Base-by-base conservation (phyloP, 1,140 invertebrate species). In the Lutraria rhynchaena region DNA sequence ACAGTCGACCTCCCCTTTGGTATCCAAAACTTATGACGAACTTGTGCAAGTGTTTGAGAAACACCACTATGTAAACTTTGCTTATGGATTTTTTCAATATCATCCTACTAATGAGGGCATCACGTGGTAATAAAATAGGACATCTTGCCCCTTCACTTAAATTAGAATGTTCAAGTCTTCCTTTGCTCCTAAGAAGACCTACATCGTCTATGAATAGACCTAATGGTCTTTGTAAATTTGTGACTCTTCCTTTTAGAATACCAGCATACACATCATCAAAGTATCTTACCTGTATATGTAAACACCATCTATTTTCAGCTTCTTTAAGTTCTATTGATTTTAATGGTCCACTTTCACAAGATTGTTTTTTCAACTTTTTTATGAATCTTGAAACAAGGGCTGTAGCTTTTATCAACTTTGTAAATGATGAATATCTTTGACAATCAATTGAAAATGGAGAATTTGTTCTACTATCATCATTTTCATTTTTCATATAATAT, bases 401-500 rank as follows among this genome's bases (percentile, higher is more conserved):
- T 60, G 73, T 76, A 0, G 63, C 24, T 49, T 58, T 61, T 1
- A 76, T 2, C 24, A 63, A 2, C 17, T 76, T 76, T 76, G 73
- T 76, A 17, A 76, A n/a, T n/a, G 73, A 76, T n/a, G 58, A 76
- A 60, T 44, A 61, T 17, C 33, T 24, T 29, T 60, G 24, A 63
- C 13, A n/a, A 13, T 76, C 41, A 3, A 76, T 63, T 44, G 17
- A 19, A 22, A 76, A 63, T 1, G 58, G 73, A 3, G 44, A 11
- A 13, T 19, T 13, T 5, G 13, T 13, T 29, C 29, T 70, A 29
- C 3, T n/a, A n/a, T n/a, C n/a, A n/a, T n/a, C n/a, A n/a, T n/a
- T n/a, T 24, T 58, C 27, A n/a, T 27, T 15, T n/a, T n/a, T n/a
- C n/a, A n/a, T n/a, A n/a, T n/a, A n/a, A n/a, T n/a, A n/a, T n/a